Evolutionary conservation across 2,888 invertebrate genomes (phyloP).

Genomic region (Entomobrya proxima): DNA sequence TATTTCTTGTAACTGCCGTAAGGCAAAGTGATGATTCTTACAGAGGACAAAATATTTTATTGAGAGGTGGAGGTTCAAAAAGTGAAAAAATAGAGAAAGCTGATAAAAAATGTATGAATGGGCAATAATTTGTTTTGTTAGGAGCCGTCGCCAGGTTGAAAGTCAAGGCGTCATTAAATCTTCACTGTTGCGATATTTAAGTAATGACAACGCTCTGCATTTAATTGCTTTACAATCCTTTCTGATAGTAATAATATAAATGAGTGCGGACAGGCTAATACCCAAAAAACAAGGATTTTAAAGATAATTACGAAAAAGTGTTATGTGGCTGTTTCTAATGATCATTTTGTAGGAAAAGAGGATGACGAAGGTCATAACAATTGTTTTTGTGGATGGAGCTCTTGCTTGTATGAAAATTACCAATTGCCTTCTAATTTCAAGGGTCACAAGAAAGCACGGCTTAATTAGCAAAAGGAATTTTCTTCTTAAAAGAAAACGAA

Average conservation of each 20-base stretch:
- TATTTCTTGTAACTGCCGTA: neutral
- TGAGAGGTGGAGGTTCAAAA: constrained; percentile 22
- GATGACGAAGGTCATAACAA: neutral
- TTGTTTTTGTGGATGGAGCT: neutral
- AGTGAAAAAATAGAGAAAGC: constrained; percentile 48
- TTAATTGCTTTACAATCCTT: constrained; percentile 16
- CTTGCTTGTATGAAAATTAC: neutral
- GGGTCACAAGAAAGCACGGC: constrained; percentile 25
- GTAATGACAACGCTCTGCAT: neutral
- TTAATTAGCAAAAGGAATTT: constrained; percentile 18
- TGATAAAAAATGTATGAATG: constrained; percentile 25
- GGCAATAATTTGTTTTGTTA: constrained; percentile 37
- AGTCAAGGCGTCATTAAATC: constrained; percentile 1
- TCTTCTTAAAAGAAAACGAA: constrained; percentile 7
- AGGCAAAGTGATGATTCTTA: neutral
- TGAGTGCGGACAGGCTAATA: neutral
- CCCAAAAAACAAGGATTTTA: neutral
- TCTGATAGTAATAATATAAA: neutral
- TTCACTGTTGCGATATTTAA: neutral
- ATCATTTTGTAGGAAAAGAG: neutral
- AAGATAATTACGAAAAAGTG: neutral
- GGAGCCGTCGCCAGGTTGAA: neutral
- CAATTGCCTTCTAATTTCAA: constrained; percentile 24
- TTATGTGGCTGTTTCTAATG: constrained; percentile 3
- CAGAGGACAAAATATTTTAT: constrained; percentile 8